A percentile compares a stretch with the other conserved stretches of the same genome.
These are phyloP conservation scores for Xestia rhomboidea DNA, from an alignment of 2,888 invertebrate genomes.

Conservation along the genomic window DNA sequence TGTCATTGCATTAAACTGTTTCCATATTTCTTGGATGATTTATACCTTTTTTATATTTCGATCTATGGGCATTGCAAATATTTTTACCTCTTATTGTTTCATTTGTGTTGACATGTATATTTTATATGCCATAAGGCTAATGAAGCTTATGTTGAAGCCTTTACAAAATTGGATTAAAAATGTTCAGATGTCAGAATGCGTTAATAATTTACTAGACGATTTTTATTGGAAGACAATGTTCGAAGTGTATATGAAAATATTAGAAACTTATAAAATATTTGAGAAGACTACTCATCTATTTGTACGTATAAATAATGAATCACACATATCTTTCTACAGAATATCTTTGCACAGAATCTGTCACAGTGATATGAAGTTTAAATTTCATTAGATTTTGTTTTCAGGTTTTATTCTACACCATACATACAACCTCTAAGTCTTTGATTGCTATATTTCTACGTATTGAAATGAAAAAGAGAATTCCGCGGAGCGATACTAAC, in stretches of 20 bases:
- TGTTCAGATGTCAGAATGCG: background rate
- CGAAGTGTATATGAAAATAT: slow-evolving; percentile 1
- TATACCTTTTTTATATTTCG: background rate
- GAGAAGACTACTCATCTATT: slow-evolving; percentile 1
- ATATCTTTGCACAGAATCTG: background rate
- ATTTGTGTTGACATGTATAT: slow-evolving; percentile 11
- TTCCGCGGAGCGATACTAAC: background rate
- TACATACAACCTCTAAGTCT: slow-evolving; percentile 9
- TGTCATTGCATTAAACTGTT: background rate
- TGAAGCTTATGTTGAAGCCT: background rate
- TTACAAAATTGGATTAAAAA: slow-evolving; percentile 6
- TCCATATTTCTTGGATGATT: slow-evolving; percentile 13
- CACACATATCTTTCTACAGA: background rate
- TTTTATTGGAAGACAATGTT: slow-evolving; percentile 29
- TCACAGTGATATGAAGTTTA: background rate
- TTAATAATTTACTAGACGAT: background rate
- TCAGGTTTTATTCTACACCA: slow-evolving; percentile 10
- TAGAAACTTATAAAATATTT: slow-evolving; percentile 15
- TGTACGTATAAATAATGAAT: background rate
- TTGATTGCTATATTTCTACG: slow-evolving; percentile 1
- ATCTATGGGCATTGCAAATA: background rate
- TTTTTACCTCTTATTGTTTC: background rate
- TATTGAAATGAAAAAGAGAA: slow-evolving; percentile 11
- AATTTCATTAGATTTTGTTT: background rate
- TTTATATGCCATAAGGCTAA: slow-evolving; percentile 4